Conservation (phyloP, 2,888 invertebrate species). For the Eristalinus sepulchralis region DNA sequence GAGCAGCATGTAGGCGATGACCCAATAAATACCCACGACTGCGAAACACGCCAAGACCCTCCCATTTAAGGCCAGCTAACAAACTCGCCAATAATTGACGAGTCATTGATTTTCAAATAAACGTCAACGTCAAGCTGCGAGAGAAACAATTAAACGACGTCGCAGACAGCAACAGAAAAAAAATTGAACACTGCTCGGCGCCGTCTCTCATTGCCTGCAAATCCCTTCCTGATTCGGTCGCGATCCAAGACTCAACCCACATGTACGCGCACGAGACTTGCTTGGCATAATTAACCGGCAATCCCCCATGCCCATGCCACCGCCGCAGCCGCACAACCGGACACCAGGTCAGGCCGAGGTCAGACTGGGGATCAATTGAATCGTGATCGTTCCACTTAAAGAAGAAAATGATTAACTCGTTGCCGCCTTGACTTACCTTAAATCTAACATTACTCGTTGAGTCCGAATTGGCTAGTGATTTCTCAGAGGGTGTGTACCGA, state of each 20-base stretch:
- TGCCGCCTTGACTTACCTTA: slow-evolving; percentile 76
- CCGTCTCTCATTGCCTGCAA: background rate
- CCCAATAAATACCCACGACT: slow-evolving; percentile 43
- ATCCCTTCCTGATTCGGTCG: background rate
- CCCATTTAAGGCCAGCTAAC: slow-evolving; percentile 41
- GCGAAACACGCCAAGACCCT: slow-evolving; percentile 30
- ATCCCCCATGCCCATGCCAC: background rate
- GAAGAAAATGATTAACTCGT: slow-evolving; percentile 4
- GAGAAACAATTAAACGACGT: slow-evolving; percentile 2
- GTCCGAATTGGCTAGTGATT: slow-evolving; percentile 79
- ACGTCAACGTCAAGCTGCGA: slow-evolving; percentile 5
- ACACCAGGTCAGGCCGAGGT: slow-evolving; percentile 14
- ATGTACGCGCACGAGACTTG: slow-evolving; percentile 2
- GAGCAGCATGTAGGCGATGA: slow-evolving; percentile 48
- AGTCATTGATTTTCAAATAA: slow-evolving; percentile 40
- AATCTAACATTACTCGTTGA: slow-evolving; percentile 80
- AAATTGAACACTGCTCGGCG: background rate
- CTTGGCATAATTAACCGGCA: slow-evolving; percentile 47
- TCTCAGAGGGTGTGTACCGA: slow-evolving; percentile 80
- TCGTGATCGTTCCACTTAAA: slow-evolving; percentile 3
- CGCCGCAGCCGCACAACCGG: background rate
- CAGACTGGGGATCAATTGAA: slow-evolving; percentile 2
- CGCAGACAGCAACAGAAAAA: background rate
- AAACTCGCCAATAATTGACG: slow-evolving; percentile 27
- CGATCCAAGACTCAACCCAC: background rate